A percentile compares a stretch with the other conserved stretches of the same genome.
Conservation (phyloP, 1,140 invertebrate species). For the Matsumurasca onukii region DNA sequence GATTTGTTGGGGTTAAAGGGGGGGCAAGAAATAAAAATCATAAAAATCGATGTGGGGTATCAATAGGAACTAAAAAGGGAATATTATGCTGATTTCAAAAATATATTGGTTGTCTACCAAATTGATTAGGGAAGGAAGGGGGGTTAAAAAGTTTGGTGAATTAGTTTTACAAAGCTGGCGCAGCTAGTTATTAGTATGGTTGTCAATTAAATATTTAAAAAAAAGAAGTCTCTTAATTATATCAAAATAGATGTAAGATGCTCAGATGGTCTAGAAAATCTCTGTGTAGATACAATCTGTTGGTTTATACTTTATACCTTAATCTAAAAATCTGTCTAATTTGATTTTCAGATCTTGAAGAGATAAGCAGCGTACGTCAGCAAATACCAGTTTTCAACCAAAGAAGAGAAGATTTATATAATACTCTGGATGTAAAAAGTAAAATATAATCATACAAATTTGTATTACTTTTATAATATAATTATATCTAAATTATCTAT, state of each 20-base stretch:
- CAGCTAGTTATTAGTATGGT: constrained; percentile 1
- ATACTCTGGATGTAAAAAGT: constrained; percentile 53
- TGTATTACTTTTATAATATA: too few species aligned
- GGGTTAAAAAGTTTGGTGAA: too few species aligned
- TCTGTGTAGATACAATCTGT: neutral
- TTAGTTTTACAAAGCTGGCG: too few species aligned
- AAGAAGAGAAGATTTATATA: constrained; percentile 78
- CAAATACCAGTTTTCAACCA: constrained; percentile 81
- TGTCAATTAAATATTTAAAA: constrained; percentile 19
- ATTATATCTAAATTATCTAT: too few species aligned
- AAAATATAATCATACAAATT: neutral
- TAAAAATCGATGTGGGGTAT: too few species aligned
- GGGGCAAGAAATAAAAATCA: too few species aligned
- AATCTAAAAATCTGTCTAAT: constrained; percentile 4
- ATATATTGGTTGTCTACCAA: too few species aligned
- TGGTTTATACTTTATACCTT: neutral
- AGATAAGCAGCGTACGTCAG: constrained; percentile 70
- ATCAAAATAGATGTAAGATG: neutral
- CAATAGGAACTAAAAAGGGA: too few species aligned
- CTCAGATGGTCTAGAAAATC: neutral
- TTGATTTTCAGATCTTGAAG: constrained; percentile 64
- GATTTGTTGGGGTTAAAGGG: too few species aligned
- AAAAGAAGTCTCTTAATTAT: constrained; percentile 20
- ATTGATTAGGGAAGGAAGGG: too few species aligned
- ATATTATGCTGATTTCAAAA: too few species aligned